These are phyloP conservation scores for Philonicus albiceps DNA, from an alignment of 2,888 invertebrate species.

Conservation along the genomic window DNA sequence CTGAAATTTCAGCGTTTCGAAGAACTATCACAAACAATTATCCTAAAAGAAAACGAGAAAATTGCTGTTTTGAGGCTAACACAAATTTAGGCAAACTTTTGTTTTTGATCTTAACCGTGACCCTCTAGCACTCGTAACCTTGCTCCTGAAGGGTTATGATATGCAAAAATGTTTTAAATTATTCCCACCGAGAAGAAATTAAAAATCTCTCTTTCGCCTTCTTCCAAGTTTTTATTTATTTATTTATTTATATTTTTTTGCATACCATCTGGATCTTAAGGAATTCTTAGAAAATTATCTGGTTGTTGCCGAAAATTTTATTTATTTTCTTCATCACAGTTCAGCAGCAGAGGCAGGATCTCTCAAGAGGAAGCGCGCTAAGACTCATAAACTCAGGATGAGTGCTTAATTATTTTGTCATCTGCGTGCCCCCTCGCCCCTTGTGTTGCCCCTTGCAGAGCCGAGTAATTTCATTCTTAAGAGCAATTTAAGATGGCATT, in stretches of 20 bases:
- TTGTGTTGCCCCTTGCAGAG: no score
- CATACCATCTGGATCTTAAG: background rate
- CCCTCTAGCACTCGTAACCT: background rate
- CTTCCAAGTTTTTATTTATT: no score
- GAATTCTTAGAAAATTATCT: background rate
- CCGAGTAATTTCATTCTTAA: conserved; percentile 35
- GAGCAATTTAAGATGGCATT: conserved; percentile 36
- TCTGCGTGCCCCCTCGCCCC: background rate
- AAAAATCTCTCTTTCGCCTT: background rate
- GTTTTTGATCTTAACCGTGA: background rate
- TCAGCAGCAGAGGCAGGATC: background rate
- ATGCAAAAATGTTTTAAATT: background rate
- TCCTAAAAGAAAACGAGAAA: background rate
- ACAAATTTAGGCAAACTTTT: background rate
- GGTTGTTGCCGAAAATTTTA: conserved; percentile 3
- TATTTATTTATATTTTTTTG: background rate
- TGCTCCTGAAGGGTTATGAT: background rate
- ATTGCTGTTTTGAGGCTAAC: background rate
- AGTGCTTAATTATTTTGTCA: conserved; percentile 41
- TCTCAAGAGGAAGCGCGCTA: background rate
- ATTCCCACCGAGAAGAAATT: background rate
- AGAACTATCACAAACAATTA: background rate
- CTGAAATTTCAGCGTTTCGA: background rate
- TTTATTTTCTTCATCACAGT: conserved; percentile 23
- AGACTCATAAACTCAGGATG: conserved; percentile 20